Conservation (phyloP, 2,888 invertebrate genomes). For the Aleiodes leptofemur region DNA sequence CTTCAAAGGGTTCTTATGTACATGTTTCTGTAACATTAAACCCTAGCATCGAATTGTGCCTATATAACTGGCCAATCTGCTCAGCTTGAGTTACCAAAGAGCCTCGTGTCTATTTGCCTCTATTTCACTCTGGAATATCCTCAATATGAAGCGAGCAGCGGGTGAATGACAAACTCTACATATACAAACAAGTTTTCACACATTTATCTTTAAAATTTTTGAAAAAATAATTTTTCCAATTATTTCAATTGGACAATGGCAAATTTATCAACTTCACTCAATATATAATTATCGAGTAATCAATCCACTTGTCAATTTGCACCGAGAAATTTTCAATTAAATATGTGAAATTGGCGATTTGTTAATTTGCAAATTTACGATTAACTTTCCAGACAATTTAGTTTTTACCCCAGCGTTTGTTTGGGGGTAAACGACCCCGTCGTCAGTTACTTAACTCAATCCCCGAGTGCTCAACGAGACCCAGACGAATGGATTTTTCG, state of each 20-base stretch:
- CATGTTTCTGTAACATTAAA: constrained; percentile 16
- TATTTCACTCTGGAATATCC: background rate
- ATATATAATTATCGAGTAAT: constrained; percentile 26
- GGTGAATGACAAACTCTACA: background rate
- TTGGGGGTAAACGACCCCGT: constrained; percentile 28
- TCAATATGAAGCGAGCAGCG: background rate
- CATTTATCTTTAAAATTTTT: background rate
- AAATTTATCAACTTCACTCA: constrained; percentile 29
- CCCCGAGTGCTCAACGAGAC: background rate
- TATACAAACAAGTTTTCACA: background rate
- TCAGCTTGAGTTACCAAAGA: constrained; percentile 31
- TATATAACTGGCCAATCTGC: constrained; percentile 31
- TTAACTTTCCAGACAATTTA: constrained; percentile 14
- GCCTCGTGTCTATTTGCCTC: background rate
- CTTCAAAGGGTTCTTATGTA: constrained; percentile 19
- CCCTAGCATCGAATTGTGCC: constrained; percentile 25
- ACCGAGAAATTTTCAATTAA: constrained; percentile 4
- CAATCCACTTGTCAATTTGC: constrained; percentile 33
- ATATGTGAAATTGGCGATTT: constrained; percentile 10
- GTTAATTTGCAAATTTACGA: constrained; percentile 22
- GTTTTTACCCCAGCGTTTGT: constrained; percentile 1
- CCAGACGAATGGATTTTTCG: background rate
- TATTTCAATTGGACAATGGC: constrained; percentile 8
- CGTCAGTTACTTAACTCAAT: background rate
- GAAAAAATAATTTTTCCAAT: constrained; percentile 8